Conservation (phyloP, 37 sponge, comb jelly and placozoan genomes). For the Beroe forskalii region DNA sequence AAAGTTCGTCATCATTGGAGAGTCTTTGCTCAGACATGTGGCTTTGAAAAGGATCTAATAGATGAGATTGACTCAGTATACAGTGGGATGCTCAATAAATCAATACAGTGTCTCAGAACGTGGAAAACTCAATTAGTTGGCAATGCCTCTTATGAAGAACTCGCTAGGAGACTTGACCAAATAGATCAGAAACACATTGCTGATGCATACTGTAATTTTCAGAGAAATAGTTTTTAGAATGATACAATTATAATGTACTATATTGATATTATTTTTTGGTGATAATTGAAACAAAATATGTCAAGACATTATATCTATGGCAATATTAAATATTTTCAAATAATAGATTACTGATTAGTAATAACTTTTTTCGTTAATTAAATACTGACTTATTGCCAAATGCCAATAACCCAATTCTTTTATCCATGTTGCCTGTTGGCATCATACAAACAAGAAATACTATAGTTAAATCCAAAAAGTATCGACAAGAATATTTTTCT, state of each 20-base stretch:
- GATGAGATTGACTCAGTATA: conserved; percentile 52
- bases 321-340: neutral
- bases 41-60: neutral
- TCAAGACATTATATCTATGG: too few relatives aligned
- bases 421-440: too few relatives aligned
- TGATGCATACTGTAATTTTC: conserved; percentile 43
- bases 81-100: neutral
- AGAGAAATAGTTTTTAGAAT: neutral
- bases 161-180: conserved; percentile 7
- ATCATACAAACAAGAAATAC: too few relatives aligned
- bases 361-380: neutral
- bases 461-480: too few relatives aligned
- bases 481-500: too few relatives aligned
- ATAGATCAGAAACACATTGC: conserved; percentile 48
- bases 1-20: conserved; percentile 43
- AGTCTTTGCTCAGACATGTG: conserved; percentile 41
- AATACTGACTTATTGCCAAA: neutral
- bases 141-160: conserved; percentile 46
- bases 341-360: neutral
- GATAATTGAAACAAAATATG: too few relatives aligned
- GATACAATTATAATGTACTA: too few relatives aligned
- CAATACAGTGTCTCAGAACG: neutral
- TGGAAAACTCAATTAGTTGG: conserved; percentile 33
- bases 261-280: too few relatives aligned
- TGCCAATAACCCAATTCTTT: neutral